phyloP scores from a whole-genome alignment of 2,888 invertebrate genomes.

The Phengaris alcon region DNA sequence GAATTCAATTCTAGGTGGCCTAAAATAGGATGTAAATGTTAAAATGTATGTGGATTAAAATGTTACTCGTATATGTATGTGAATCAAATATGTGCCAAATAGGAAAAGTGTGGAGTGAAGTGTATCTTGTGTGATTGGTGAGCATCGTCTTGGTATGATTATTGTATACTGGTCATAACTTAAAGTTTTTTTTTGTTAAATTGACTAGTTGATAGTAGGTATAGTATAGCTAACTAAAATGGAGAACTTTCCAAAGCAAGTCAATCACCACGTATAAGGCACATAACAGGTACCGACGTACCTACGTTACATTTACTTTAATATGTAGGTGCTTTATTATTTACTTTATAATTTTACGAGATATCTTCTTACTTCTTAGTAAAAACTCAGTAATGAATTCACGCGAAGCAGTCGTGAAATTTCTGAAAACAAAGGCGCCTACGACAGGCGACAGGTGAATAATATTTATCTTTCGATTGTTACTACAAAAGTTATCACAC shows the following conservation, averaged over 20 bases:
- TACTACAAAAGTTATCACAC: neutral
- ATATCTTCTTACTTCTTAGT: neutral
- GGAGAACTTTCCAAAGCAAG: too few species aligned
- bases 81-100: neutral
- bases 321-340: neutral
- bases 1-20: neutral
- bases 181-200: too few species aligned
- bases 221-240: too few species aligned
- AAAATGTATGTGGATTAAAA: neutral
- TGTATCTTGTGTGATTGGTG: neutral
- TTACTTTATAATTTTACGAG: neutral
- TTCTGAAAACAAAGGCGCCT: constrained; percentile 8
- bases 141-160: too few species aligned
- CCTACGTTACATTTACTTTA: neutral
- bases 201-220: too few species aligned
- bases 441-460: neutral
- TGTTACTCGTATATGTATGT: neutral
- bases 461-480: constrained; percentile 8
- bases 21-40: constrained; percentile 3
- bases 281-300: too few species aligned
- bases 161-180: too few species aligned
- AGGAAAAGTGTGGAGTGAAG: neutral
- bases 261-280: too few species aligned
- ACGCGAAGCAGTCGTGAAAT: constrained; percentile 2
- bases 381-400: neutral